Base-by-base conservation (phyloP, 2,113 vertebrate species). In the Ia io region DNA sequence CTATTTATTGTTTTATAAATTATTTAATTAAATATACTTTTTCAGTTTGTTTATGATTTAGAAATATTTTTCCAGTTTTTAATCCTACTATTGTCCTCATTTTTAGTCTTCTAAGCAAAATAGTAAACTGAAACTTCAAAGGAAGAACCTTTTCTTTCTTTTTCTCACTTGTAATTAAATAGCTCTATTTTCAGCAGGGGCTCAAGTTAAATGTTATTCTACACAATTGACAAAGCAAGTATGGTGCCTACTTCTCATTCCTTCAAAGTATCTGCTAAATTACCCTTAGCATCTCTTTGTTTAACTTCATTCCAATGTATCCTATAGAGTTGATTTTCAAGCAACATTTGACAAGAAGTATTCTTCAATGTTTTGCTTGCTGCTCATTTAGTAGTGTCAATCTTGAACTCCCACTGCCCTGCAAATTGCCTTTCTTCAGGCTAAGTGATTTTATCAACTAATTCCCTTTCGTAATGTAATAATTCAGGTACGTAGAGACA, bases 321-420 rank as follows among this genome's bases (percentile, higher is more conserved):
- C 87, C 90, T 95, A 88, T 90, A 74, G 93, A 97, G 95, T 91
- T 95, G 94, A 94, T 96, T 96, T 97, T 97, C 97, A 97, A 95
- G 95, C 94, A 97, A 96, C 92, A 97, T 97, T 97, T 96, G 96
- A 97, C 93, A 97, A 95, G 97, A 95, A 97, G 90, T 92, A 94
- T 94, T 96, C 95, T 96, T 94, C 94, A 94, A 92, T 93, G 94
- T 90, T 96, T 89, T 94, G 79, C 93, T 97, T 90, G 88, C 93
- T 96, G 80, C 96, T 82, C 85, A 92, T 95, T 96, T 83, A 96
- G 90, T 85, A 84, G 76, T 56, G 12, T 91, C 94, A 84, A 32
- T 95, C 95, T 83, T 96, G 93, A 97, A 96, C 96, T 97, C 95
- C 92, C 79, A 97, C 94, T 94, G 95, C 92, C 89, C 93, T 92